These are phyloP conservation scores for Drosophila sproati DNA, from an alignment of 1,140 invertebrate species.

Conservation along the genomic window DNA sequence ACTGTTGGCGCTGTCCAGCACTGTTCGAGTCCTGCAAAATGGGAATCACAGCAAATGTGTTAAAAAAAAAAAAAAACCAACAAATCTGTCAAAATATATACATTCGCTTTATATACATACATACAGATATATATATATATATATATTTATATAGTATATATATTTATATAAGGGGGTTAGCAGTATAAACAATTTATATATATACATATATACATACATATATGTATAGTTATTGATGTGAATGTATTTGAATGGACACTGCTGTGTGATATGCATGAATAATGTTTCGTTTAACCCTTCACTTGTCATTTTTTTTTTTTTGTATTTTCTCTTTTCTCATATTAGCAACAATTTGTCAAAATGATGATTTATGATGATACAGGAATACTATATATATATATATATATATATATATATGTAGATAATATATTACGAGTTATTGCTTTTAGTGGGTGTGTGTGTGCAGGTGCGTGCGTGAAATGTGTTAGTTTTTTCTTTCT, in stretches of 20 bases:
- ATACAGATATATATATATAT: conserved; percentile 15
- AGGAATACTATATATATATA: background rate
- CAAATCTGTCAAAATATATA: background rate
- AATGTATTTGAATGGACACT: conserved; percentile 11
- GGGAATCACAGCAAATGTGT: background rate
- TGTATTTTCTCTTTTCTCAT: conserved; percentile 1
- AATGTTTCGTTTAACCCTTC: conserved; percentile 29
- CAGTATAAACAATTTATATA: conserved; percentile 10
- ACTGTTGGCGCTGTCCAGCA: conserved; percentile 88
- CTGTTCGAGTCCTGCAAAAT: conserved; percentile 88
- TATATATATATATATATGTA: background rate
- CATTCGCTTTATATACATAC: background rate
- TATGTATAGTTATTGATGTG: too few relatives aligned
- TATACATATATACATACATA: conserved; percentile 12
- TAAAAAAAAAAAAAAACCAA: background rate
- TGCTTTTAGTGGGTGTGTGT: conserved; percentile 19
- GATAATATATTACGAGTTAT: background rate
- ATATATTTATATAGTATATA: background rate
- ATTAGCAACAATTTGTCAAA: conserved; percentile 23
- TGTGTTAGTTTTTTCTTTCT: conserved; percentile 19
- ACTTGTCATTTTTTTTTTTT: conserved; percentile 4
- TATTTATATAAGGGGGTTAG: conserved; percentile 6
- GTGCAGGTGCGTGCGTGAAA: conserved; percentile 28
- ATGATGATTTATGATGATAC: background rate
- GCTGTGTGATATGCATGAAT: conserved; percentile 41